Conservation (phyloP, 2,113 vertebrate genomes). For the Pterocles burchelli region DNA sequence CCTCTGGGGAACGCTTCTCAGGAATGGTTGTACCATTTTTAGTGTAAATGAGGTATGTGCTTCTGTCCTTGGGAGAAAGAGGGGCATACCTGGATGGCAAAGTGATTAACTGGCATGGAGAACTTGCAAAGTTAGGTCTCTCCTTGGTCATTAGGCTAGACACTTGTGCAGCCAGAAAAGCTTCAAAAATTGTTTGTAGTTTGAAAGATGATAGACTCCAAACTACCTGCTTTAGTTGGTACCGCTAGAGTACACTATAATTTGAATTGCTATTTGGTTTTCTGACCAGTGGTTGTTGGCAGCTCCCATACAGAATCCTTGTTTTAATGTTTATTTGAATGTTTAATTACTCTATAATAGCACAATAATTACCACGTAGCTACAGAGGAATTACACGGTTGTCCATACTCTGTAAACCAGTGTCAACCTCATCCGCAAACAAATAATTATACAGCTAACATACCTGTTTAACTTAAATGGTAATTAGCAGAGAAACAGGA, state of each 20-base stretch:
- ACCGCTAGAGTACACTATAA: not conserved
- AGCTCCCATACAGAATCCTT: constrained; percentile 24
- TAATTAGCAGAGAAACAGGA: constrained; percentile 26
- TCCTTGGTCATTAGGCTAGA: not conserved
- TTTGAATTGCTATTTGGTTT: not conserved
- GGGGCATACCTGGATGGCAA: not conserved
- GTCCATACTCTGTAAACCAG: not conserved
- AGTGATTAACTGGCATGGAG: not conserved
- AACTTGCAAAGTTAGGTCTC: not conserved
- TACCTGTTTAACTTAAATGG: constrained; percentile 53
- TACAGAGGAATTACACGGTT: constrained; percentile 26
- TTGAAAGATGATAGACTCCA: not conserved
- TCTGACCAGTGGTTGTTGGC: constrained; percentile 4
- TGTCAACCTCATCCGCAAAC: constrained; percentile 60
- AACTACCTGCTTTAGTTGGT: not conserved
- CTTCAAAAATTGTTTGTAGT: not conserved
- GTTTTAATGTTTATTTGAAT: constrained; percentile 53
- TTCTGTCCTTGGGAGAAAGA: not conserved
- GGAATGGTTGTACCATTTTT: not conserved
- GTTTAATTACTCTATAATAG: constrained; percentile 68
- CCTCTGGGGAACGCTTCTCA: not conserved
- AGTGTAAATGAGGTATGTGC: not conserved
- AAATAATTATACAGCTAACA: constrained; percentile 23
- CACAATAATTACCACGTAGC: constrained; percentile 50
- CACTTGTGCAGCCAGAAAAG: not conserved